Evolutionary conservation across 2,113 vertebrate genomes (phyloP).

Genomic region (Pseudonaja textilis): DNA sequence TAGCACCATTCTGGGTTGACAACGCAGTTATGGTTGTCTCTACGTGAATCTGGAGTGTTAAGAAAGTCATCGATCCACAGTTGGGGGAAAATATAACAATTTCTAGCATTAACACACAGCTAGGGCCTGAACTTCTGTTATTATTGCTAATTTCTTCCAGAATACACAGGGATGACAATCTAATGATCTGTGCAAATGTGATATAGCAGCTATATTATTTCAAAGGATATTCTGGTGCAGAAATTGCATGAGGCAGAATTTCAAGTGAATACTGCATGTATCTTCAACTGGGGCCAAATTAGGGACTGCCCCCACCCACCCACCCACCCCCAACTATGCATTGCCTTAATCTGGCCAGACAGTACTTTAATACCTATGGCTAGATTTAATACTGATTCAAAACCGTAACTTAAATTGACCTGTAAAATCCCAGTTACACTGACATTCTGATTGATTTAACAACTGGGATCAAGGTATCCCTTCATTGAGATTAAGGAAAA

Average conservation of each 20-base stretch:
- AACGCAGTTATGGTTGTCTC: not conserved
- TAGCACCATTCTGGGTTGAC: not conserved
- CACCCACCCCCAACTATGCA: not conserved
- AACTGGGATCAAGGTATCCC: not conserved
- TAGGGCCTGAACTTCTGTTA: not conserved
- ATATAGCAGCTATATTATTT: not conserved
- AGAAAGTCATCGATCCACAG: not conserved
- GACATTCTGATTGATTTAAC: not conserved
- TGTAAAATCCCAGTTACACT: not conserved
- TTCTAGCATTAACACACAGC: not conserved
- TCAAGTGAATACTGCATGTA: not conserved
- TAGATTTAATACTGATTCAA: not conserved
- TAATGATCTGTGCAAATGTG: not conserved
- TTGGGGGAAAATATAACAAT: not conserved
- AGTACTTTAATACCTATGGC: not conserved
- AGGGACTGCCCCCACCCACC: not conserved
- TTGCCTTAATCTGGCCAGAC: not conserved
- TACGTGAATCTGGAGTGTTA: not conserved
- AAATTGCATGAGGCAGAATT: conserved; percentile 6
- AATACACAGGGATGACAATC: not conserved
- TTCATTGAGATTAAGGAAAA: not conserved
- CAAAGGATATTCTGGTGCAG: not conserved
- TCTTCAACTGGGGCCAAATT: not conserved
- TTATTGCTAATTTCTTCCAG: not conserved
- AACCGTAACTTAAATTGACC: not conserved